Percentiles rank a stretch among this genome's conserved stretches.
These are phyloP conservation scores for Philopotamus ludificatus DNA, from an alignment of 1,140 invertebrate species.

Conservation along the genomic window DNA sequence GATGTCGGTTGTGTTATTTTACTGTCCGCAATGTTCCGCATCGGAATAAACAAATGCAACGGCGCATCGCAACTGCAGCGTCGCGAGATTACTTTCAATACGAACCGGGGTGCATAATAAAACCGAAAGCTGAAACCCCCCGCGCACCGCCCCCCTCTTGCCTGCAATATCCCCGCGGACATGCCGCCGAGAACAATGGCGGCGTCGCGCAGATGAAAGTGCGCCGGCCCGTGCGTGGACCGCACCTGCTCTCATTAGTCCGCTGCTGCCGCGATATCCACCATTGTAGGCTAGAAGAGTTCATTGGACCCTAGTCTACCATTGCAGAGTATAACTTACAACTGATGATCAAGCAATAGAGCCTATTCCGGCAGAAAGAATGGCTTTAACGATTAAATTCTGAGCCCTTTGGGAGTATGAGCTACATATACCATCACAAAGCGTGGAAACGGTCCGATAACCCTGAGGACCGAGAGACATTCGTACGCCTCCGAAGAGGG, in stretches of 20 bases:
- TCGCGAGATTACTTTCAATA: constrained; percentile 26
- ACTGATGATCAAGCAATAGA: no score
- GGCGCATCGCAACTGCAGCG: constrained; percentile 14
- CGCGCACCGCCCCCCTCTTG: background rate
- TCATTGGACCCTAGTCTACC: no score
- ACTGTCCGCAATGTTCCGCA: constrained; percentile 6
- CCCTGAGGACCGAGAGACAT: no score
- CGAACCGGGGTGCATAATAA: constrained; percentile 21
- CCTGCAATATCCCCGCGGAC: constrained; percentile 31
- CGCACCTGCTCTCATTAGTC: background rate
- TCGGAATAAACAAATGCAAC: background rate
- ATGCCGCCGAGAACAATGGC: constrained; percentile 12
- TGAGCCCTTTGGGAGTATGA: no score
- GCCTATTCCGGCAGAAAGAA: no score
- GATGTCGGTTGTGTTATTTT: background rate
- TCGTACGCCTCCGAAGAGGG: no score
- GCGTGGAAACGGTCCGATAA: no score
- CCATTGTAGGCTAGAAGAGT: no score
- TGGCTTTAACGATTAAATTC: no score
- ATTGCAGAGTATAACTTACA: no score
- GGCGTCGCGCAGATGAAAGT: constrained; percentile 15
- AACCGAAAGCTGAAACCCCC: constrained; percentile 16
- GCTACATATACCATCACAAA: no score
- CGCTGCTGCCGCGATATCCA: background rate
- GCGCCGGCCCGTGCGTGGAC: constrained; percentile 10